Base-by-base conservation (phyloP, 1,140 invertebrate genomes). In the Drosophila auraria region DNA sequence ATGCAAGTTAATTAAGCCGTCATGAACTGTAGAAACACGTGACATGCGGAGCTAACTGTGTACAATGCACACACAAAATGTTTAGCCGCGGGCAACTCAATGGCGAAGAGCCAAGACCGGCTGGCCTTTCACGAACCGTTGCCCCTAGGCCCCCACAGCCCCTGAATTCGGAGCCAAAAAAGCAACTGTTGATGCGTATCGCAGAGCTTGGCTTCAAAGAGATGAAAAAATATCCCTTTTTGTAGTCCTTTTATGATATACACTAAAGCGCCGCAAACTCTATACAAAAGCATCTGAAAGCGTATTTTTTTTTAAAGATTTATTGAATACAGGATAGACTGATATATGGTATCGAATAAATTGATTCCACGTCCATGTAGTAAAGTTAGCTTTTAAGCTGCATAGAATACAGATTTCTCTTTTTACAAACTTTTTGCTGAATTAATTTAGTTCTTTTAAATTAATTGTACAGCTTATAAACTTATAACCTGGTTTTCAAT, bases 1-100 rank as follows among this genome's bases (percentile, higher is more conserved):
- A 57, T 25, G 54, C 54, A 14, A 57, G 54, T 57, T 57, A 57
- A 57, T 57, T 57, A 57, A 57, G 54, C 54, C 54, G 54, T 40
- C 54, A 57, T 40, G 54, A 40, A 57, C 54, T 57, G 54, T 23
- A 57, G 23, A 40, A 57, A 57, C 54, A 57, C 54, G 36, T 57
- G 54, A 57, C 54, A 57, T 57, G 54, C 54, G 36, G 36, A 57
- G 54, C 36, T 11, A 5, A 38, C 12, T 38, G 53, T 15, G 9
- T n/a, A n/a, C 54, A 25, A 25, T 49, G 47, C 47, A 25, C 20
- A 49, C 47, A 49, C 7, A 57, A 36, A 36, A 23, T 56, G 54
- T 57, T 57, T 25, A 25, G 54, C 54, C 54, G 54, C 8, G 2
- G 54, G 54, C 54, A 40, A 57, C 20, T 57, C 36, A 57, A 57